Evolutionary conservation across 2,797 vertebrate species (phyloP), one percentile per base, ranked within the genome.

Genomic region (Leptatherina wallacei): DNA sequence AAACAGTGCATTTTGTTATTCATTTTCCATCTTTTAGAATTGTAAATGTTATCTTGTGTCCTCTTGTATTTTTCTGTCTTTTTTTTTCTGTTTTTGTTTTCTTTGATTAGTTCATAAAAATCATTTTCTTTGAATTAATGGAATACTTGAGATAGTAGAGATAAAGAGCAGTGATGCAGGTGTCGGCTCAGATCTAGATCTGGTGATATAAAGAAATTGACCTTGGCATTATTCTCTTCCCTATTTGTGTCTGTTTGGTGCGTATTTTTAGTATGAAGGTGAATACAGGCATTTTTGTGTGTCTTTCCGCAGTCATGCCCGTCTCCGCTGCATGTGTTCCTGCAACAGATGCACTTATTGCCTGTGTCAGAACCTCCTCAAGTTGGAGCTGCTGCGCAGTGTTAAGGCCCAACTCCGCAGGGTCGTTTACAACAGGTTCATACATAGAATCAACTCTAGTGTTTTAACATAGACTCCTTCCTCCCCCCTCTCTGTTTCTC

Each of bases 261-360:
- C 18, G 35, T 75, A 40, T 73, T 76, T 47, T 71, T 61, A 75
- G 63, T 80, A 61, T 66, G 4, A 55, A 80, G 84, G 82, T 92
- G 85, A 87, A 85, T 61, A 57, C 77, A 73, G 72, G n/a, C 70
- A 64, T 90, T 65, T 88, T 64, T 90, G 77, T 97, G 95, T 98
- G 94, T 99, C 94, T 98, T 92, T 97, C 94, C 92, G 91, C 98
- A 99, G 98, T 95, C 96, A 98, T 90, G 94, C 93, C 97, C 96
- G 95, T 92, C 96, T 97, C 93, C 96, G 96, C 96, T 98, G 97
- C 95, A 92, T 97, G 96, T 99, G 98, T 88, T 91, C 95, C 96
- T 97, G 96, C 96, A 99, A 98, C 96, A 97, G 96, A 95, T 99
- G 98, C 91, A 96, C 96, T 92, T 98, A 96, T 96, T 99, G 98